phyloP scores from a whole-genome alignment of 2,888 invertebrate species.

The Eilema caniola region DNA sequence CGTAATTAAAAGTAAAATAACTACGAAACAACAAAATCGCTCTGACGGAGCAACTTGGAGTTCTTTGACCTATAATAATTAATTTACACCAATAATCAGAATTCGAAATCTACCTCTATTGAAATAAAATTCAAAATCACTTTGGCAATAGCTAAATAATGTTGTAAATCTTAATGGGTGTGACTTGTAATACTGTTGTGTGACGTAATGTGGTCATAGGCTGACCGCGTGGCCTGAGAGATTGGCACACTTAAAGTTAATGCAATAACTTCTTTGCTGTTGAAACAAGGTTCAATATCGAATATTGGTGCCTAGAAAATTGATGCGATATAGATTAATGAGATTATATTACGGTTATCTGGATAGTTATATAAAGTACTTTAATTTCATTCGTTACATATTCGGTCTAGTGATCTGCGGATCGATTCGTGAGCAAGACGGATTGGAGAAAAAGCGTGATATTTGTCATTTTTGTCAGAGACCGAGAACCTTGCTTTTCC shows the following conservation, averaged over 20 bases:
- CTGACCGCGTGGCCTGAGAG: conserved; percentile 58
- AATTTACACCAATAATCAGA: not conserved
- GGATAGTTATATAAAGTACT: conserved; percentile 3
- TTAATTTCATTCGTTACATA: not conserved
- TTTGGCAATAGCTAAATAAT: conserved; percentile 45
- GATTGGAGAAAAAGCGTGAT: not conserved
- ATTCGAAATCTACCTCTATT: conserved; percentile 26
- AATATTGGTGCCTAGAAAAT: conserved; percentile 2
- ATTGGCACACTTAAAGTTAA: conserved; percentile 67
- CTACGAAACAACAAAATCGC: conserved; percentile 17
- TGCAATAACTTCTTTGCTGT: conserved; percentile 47
- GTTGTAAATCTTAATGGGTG: conserved; percentile 60
- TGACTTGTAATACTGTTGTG: conserved; percentile 61
- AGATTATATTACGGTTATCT: not conserved
- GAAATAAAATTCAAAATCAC: conserved; percentile 27
- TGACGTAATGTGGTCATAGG: conserved; percentile 47
- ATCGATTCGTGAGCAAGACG: not conserved
- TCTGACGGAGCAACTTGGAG: conserved; percentile 49
- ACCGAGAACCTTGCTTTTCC: not conserved
- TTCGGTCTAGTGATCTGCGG: not conserved
- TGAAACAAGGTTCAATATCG: conserved; percentile 28
- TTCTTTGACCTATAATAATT: conserved; percentile 54
- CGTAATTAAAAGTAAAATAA: conserved; percentile 17
- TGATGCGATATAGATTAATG: conserved; percentile 12
- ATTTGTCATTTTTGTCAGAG: not conserved